phyloP scores from a whole-genome alignment of 2,113 vertebrate species.

The Scophthalmus maximus region DNA sequence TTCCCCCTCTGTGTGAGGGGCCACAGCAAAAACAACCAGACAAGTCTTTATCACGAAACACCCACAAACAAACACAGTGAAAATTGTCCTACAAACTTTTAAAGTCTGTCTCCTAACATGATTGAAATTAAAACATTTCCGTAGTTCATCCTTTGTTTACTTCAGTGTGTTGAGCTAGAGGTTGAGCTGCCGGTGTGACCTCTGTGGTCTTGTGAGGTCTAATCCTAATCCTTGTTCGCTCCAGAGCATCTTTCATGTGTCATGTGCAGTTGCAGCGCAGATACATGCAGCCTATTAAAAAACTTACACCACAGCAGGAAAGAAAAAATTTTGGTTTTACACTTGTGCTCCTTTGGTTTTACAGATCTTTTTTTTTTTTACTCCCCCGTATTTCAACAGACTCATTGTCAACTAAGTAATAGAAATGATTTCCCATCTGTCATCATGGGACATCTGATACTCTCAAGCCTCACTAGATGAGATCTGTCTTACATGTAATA shows the following conservation, averaged over 20 bases:
- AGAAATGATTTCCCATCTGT: not conserved
- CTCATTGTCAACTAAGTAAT: not conserved
- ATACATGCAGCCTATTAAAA: not conserved
- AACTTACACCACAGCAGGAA: not conserved
- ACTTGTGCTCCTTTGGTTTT: too few species aligned
- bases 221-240: slow-evolving; percentile 21
- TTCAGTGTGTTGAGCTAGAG: not conserved
- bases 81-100: not conserved
- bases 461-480: not conserved
- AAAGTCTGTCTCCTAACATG: too few species aligned
- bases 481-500: slow-evolving; percentile 21
- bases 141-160: not conserved
- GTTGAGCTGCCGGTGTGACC: slow-evolving; percentile 17
- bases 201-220: slow-evolving; percentile 36
- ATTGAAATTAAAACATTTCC: too few species aligned
- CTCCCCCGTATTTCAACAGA: not conserved
- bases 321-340: not conserved
- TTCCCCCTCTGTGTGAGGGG: slow-evolving; percentile 42
- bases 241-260: slow-evolving; percentile 17
- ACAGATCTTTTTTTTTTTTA: not conserved
- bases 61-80: slow-evolving; percentile 5
- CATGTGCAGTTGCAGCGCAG: not conserved
- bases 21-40: slow-evolving; percentile 22
- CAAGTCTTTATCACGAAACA: slow-evolving; percentile 15
- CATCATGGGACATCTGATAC: slow-evolving; percentile 18